Evolutionary conservation across 2,797 vertebrate species (phyloP).

Genomic region (Anguilla marmorata): DNA sequence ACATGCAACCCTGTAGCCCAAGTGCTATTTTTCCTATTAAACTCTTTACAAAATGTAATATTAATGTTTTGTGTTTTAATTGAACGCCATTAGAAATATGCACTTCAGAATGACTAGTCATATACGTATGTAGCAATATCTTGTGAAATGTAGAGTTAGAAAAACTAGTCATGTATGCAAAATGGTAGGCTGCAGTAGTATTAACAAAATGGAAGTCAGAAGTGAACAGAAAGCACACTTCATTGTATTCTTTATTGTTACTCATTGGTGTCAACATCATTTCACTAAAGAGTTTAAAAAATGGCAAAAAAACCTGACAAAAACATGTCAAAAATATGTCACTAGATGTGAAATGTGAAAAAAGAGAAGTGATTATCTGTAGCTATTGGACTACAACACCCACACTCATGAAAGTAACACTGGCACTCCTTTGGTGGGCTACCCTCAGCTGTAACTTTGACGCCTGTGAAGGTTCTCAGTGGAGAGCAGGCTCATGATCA

Average conservation of each 20-base stretch:
- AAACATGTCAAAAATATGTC: background rate
- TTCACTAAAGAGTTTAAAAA: background rate
- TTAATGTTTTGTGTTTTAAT: background rate
- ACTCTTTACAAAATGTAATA: constrained; percentile 20
- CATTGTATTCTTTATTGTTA: background rate
- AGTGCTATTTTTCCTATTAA: constrained; percentile 32
- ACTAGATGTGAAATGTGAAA: no score
- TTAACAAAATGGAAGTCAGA: background rate
- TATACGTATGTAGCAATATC: background rate
- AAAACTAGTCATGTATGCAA: background rate
- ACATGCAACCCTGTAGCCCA: constrained; percentile 16
- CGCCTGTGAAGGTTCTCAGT: background rate
- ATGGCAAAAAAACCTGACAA: background rate
- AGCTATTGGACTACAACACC: no score
- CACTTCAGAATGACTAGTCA: background rate
- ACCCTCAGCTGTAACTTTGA: no score
- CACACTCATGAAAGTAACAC: no score
- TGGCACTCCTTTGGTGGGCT: no score
- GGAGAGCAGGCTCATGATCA: background rate
- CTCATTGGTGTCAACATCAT: background rate
- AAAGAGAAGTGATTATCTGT: no score
- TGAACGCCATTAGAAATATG: background rate
- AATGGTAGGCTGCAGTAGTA: background rate
- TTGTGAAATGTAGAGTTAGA: background rate
- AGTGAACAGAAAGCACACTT: background rate